Evolutionary conservation across 37 sponge, comb jelly and placozoan genomes (phyloP), one percentile per base, ranked within the genome.

Genomic region (Cliona cf. orientalis): DNA sequence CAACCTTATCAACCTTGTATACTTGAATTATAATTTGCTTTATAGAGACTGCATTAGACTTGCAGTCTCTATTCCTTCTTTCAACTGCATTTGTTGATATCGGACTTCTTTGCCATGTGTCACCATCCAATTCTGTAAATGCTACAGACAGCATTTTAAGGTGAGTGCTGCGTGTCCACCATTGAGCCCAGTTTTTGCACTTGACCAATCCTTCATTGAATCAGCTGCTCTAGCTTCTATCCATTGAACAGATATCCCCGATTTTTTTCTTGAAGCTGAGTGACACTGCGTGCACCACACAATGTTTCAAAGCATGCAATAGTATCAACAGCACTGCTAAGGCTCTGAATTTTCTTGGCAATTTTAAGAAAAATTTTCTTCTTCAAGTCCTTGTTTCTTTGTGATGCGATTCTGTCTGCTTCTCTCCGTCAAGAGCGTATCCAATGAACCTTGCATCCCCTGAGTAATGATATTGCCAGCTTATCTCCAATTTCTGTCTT

Each of bases 61-160:
- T 72, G 45, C 46, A 72, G 21, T 39, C 73, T 44, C 12, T 9
- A 44, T 72, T 72, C 4, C 31, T 39, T 11, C 73, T 28, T 31
- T 72, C 73, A 3, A 72, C 73, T 72, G 73, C 73, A 72, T 72
- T 72, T 44, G 73, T 72, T 72, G 73, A 45, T 5, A 17, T 26
- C 7, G 53, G 73, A 36, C 73, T 34, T 25, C 17, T 44, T 22
- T 6, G 9, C 73, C 73, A 72, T 72, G 26, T 43, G 23, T 39
- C 45, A 5, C 39, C 12, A 14, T 46, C 36, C 75, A 74, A 58
- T 9, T 29, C 12, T 49, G 60, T 28, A 3, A 74, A 74, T 17
- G 58, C 57, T 26, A 58, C 31, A 37, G 43, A 74, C 23, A 74
- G 58, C 37, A 49, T 74, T 26, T 29, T 74, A 7, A 74, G 36